A percentile compares a stretch with the other conserved stretches of the same genome.
Evolutionary conservation across 2,888 invertebrate species (phyloP).

Genomic region (Hypena proboscidalis): DNA sequence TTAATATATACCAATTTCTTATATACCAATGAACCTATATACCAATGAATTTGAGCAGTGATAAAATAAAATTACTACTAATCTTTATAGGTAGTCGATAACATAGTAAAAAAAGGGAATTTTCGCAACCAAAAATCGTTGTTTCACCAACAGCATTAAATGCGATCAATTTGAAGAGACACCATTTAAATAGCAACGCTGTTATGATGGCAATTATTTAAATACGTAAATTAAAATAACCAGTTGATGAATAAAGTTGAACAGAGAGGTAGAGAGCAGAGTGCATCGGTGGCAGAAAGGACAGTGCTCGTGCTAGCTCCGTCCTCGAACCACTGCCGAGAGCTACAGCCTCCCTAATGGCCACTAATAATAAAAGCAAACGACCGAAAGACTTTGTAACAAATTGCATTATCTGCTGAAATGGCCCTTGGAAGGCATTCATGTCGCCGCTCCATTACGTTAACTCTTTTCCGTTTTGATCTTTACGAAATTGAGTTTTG

Average conservation of each 20-base stretch:
- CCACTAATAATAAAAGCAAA: constrained; percentile 73
- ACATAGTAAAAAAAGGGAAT: no score
- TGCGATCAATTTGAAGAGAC: constrained; percentile 52
- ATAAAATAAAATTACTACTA: no score
- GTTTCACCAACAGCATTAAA: constrained; percentile 55
- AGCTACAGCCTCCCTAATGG: constrained; percentile 61
- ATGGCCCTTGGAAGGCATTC: constrained; percentile 65
- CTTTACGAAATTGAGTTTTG: constrained; percentile 50
- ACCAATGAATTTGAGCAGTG: no score
- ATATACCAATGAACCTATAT: no score
- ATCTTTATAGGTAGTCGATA: no score
- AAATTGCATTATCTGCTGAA: constrained; percentile 74
- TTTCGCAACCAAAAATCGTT: no score
- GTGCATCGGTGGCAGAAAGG: constrained; percentile 16
- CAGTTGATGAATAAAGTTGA: constrained; percentile 59
- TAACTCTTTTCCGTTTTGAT: constrained; percentile 60
- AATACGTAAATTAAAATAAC: constrained; percentile 69
- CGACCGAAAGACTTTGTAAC: constrained; percentile 71
- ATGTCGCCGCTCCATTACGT: constrained; percentile 50
- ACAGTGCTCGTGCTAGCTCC: constrained; percentile 27
- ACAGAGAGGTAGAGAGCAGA: no score
- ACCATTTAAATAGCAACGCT: constrained; percentile 57
- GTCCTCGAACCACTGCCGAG: constrained; percentile 53
- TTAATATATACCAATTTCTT: no score
- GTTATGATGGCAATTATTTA: constrained; percentile 68